Conservation (phyloP, 2,888 invertebrate genomes). For the Drosophila falleni region DNA sequence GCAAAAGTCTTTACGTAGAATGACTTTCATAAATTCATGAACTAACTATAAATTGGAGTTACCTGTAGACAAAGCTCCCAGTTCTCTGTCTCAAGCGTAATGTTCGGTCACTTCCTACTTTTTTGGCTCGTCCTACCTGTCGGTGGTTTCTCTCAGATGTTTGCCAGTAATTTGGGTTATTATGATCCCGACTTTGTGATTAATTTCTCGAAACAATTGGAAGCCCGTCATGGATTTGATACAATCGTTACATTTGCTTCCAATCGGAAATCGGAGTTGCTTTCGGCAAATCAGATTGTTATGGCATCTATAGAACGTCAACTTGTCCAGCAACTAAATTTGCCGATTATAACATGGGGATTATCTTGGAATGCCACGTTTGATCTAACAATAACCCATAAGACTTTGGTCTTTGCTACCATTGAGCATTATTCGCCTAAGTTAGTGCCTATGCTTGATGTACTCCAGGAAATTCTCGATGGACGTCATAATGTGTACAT, state of each 20-base stretch:
- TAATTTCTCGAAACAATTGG: constrained; percentile 22
- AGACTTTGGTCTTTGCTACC: constrained; percentile 28
- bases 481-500: constrained; percentile 33
- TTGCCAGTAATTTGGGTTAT: background rate
- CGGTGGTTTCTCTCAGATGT: background rate
- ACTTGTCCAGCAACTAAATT: constrained; percentile 20
- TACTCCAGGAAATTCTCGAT: constrained; percentile 18
- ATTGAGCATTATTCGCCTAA: constrained; percentile 16
- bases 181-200: constrained; percentile 27
- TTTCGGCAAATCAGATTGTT: background rate
- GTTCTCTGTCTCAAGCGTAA: constrained; percentile 7
- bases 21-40: constrained; percentile 13
- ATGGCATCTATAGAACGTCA: constrained; percentile 26
- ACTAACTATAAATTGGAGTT: background rate
- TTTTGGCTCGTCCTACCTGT: constrained; percentile 11
- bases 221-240: constrained; percentile 19
- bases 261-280: background rate
- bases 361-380: constrained; percentile 19
- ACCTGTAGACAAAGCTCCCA: too few species aligned
- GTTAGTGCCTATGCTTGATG: constrained; percentile 24
- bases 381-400: constrained; percentile 22
- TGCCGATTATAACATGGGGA: constrained; percentile 43
- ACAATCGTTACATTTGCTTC: constrained; percentile 22
- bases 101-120: constrained; percentile 6
- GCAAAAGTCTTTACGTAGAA: constrained; percentile 2